Conservation (phyloP, 2,113 vertebrate genomes). For the Indri indri region DNA sequence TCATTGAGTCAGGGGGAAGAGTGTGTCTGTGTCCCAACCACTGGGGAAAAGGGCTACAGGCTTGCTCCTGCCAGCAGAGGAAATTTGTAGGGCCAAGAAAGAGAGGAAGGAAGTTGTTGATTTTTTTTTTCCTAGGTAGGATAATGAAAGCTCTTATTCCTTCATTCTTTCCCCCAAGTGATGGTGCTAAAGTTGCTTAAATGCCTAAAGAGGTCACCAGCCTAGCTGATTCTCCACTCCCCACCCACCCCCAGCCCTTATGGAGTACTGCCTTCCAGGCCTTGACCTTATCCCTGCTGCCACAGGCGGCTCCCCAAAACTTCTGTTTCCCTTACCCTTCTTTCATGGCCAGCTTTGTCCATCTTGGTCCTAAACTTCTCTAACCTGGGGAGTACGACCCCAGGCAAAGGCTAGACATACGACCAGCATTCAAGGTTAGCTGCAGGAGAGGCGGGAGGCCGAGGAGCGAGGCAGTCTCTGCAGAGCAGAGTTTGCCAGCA, state of each 20-base stretch:
- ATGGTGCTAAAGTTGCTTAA: not conserved
- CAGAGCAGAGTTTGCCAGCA: not conserved
- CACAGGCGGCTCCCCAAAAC: not conserved
- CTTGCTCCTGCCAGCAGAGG: not conserved
- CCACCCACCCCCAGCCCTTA: not conserved
- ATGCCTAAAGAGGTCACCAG: not conserved
- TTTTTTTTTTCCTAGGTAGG: not conserved
- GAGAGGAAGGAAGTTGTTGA: not conserved
- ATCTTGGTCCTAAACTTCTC: not conserved
- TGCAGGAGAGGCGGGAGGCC: rapidly evolving
- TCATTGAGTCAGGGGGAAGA: no score
- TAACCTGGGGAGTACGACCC: not conserved
- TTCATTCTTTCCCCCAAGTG: not conserved
- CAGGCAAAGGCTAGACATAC: not conserved
- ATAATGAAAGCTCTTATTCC: not conserved
- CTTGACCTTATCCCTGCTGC: not conserved
- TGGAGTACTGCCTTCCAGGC: not conserved
- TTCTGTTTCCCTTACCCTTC: not conserved
- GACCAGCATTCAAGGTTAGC: not conserved
- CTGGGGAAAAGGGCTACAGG: not conserved
- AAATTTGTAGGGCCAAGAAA: not conserved
- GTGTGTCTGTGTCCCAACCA: no score
- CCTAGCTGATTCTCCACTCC: not conserved
- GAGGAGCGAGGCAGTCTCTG: not conserved
- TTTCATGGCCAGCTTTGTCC: not conserved